Conservation (phyloP, 2,113 vertebrate genomes). For the Oxyura jamaicensis region DNA sequence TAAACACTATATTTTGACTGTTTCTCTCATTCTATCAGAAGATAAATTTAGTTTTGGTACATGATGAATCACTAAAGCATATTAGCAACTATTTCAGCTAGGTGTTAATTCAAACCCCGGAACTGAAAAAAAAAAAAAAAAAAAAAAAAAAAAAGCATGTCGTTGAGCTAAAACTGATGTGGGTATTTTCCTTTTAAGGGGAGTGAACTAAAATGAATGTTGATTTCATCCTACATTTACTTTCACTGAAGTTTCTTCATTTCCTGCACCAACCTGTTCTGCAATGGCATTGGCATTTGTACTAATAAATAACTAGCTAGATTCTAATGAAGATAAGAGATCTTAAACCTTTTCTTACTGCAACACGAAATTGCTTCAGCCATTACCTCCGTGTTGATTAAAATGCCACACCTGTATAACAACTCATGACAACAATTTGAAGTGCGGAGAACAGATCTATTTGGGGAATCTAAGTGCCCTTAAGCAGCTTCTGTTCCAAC, state of each 20-base stretch:
- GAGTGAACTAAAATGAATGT: not conserved
- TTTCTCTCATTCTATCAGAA: not conserved
- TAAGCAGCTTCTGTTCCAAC: not conserved
- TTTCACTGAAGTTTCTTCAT: conserved; percentile 34
- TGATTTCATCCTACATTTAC: conserved; percentile 26
- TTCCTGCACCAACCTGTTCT: conserved; percentile 52
- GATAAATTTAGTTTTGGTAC: not conserved
- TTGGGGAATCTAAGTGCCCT: not conserved
- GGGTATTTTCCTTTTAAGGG: not conserved
- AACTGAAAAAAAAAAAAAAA: not conserved
- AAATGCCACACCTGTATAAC: not conserved
- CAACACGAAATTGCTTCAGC: not conserved
- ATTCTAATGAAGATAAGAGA: conserved; percentile 16
- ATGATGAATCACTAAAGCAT: not conserved
- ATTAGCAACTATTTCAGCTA: not conserved
- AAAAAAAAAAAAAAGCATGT: not conserved
- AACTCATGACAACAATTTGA: not conserved
- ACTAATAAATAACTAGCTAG: not conserved
- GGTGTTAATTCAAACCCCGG: not conserved
- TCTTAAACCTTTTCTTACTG: not conserved
- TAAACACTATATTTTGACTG: not conserved
- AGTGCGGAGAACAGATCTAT: not conserved
- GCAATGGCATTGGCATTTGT: not conserved
- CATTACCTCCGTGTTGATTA: conserved; percentile 14
- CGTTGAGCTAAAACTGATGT: not conserved